Conservation (phyloP, 2,797 vertebrate species). For the Miichthys miiuy region DNA sequence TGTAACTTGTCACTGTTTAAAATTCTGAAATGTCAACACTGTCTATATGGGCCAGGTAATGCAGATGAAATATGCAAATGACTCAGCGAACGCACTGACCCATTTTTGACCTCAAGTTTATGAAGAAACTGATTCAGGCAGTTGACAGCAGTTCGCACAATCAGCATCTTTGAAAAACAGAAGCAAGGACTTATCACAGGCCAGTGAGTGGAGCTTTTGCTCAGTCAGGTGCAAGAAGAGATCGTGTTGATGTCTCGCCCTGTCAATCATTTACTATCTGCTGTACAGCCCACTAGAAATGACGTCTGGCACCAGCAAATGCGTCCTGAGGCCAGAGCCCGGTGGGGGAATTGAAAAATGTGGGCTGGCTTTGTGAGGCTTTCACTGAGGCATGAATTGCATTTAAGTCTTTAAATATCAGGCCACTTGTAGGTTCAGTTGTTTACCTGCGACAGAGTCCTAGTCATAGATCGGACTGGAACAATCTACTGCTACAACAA, state of each 20-base stretch:
- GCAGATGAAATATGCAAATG: conserved; percentile 9
- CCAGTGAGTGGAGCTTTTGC: neutral
- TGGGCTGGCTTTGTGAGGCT: conserved; percentile 26
- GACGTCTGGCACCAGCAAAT: conserved; percentile 5
- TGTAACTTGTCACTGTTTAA: neutral
- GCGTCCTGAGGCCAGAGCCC: conserved; percentile 3
- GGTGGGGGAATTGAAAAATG: conserved; percentile 45
- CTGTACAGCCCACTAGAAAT: neutral
- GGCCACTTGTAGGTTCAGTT: neutral
- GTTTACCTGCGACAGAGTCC: conserved; percentile 21
- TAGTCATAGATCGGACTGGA: conserved; percentile 8
- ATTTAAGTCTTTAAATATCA: conserved; percentile 9
- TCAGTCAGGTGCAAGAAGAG: neutral
- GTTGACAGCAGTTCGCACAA: neutral
- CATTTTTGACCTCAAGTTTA: conserved; percentile 2
- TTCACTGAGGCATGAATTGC: conserved; percentile 6
- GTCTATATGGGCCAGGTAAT: neutral
- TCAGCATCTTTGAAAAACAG: neutral
- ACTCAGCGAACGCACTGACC: neutral
- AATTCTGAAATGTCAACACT: conserved; percentile 3
- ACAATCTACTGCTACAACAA: neutral
- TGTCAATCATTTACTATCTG: conserved; percentile 4
- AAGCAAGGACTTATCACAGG: neutral
- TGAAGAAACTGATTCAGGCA: conserved; percentile 1
- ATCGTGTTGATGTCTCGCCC: neutral